Base-by-base conservation (phyloP, 2,888 invertebrate genomes). In the Liopterus haemorrhoidalis region DNA sequence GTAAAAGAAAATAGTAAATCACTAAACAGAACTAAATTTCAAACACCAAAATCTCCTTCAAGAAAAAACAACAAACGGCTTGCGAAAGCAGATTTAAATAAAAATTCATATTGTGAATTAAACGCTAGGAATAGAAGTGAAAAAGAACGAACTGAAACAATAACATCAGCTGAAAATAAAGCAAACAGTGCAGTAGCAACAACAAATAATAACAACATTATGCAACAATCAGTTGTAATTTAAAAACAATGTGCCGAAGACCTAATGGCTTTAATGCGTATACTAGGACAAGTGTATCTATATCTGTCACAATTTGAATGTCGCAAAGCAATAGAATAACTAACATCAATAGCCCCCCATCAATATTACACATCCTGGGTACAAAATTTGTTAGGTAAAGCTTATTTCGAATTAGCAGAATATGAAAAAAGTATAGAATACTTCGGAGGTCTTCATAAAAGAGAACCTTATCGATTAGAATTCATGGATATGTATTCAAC, bases 401-500 rank as follows among this genome's bases (percentile, higher is more conserved):
- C 91, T 8, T 80, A 92, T 65, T 96, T 94, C 64, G 96, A 97
- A 68, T 71, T 91, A 65, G 81, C 86, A 20, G 88, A 96, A 60
- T 96, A 95, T 65, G 86, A 91, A 62, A 77, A 84, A 57, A 84
- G 86, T 28, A 78, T 83, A 4, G 80, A 79, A 71, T 81, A 83
- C 60, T 91, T 90, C 67, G 76, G 79, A 45, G 82, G 86, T 62
- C 84, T 92, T 48, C 81, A 90, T 56, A 81, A 82, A 61, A 70
- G 79, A 40, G 89, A 91, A 66, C 93, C 94, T 0, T 80, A 84
- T 67, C 82, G 90, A 49, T 76, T 90, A 41, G 85, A 91, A 52
- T 85, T 86, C 41, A 88, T 96, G 87, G 97, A 99, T 65, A 82
- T 90, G 54, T 94, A 94, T 65, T 94, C 94, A 59, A 94, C 96